These are phyloP conservation scores for Cephus runcator DNA, from an alignment of 2,888 invertebrate species.

Conservation along the genomic window DNA sequence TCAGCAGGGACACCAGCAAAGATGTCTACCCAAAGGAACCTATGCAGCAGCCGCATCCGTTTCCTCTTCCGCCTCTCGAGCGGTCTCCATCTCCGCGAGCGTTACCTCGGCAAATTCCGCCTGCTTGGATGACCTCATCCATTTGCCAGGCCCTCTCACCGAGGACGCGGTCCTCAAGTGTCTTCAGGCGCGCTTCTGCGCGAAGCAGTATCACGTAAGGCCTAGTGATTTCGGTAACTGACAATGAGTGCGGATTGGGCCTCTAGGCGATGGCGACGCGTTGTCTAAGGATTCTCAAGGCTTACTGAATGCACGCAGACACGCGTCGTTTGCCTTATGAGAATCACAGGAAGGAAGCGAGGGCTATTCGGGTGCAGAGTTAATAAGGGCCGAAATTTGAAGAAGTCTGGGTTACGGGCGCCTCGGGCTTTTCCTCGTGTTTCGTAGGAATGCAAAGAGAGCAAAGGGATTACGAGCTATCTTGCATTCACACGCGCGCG, in stretches of 20 bases:
- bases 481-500: conserved; percentile 25
- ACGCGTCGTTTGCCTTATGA: not conserved
- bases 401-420: conserved; percentile 14
- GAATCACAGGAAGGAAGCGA: not conserved
- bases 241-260: not conserved
- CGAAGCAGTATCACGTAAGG: conserved; percentile 87
- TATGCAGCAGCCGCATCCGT: conserved; percentile 21
- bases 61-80: conserved; percentile 28
- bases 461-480: conserved; percentile 41
- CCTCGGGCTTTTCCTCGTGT: conserved; percentile 22
- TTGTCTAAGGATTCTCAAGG: not conserved
- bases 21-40: conserved; percentile 46
- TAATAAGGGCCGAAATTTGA: conserved; percentile 4
- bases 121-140: conserved; percentile 86
- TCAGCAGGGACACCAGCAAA: conserved; percentile 40
- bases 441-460: conserved; percentile 53
- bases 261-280: too few relatives aligned
- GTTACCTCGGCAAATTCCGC: conserved; percentile 64
- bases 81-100: conserved; percentile 29
- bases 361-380: not conserved
- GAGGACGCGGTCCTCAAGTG: conserved; percentile 94
- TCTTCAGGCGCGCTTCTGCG: conserved; percentile 88
- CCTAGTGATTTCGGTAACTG: not conserved
- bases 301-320: not conserved
- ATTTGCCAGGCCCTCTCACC: conserved; percentile 90